These are phyloP conservation scores for Synergus laeviventris DNA, from an alignment of 2,888 invertebrate species.

Conservation along the genomic window DNA sequence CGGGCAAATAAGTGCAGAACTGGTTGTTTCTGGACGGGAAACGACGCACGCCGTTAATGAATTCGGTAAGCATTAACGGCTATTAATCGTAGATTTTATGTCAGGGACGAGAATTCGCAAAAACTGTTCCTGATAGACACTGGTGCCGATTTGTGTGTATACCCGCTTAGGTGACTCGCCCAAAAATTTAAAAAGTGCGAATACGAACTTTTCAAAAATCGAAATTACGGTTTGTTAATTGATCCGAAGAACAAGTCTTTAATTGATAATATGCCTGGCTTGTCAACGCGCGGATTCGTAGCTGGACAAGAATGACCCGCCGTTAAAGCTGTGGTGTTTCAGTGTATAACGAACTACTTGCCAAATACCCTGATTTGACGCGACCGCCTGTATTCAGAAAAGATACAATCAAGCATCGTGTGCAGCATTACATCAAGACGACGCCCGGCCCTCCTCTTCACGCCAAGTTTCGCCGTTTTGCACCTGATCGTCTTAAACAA, in stretches of 20 bases:
- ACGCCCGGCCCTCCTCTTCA: conserved; percentile 63
- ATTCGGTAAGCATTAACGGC: neutral
- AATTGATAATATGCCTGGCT: conserved; percentile 43
- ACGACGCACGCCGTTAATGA: neutral
- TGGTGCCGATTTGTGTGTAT: conserved; percentile 46
- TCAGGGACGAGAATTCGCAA: conserved; percentile 17
- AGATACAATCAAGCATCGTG: conserved; percentile 45
- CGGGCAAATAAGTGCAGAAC: neutral
- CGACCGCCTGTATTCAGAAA: conserved; percentile 10
- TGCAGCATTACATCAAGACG: conserved; percentile 56
- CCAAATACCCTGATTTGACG: conserved; percentile 30
- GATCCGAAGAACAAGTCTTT: conserved; percentile 56
- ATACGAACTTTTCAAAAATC: conserved; percentile 60
- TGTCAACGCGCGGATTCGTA: neutral
- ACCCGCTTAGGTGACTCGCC: neutral
- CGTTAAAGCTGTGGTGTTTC: conserved; percentile 1
- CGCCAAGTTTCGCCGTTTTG: conserved; percentile 60
- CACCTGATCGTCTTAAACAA: conserved; percentile 59
- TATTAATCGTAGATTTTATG: conserved; percentile 16
- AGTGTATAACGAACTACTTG: neutral
- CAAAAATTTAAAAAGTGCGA: neutral
- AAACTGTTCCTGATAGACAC: neutral
- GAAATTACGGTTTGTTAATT: conserved; percentile 61
- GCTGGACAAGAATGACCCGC: neutral
- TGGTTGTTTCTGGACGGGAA: neutral